These are phyloP conservation scores for Hyles vespertilio DNA, from an alignment of 1,140 invertebrate species.

Conservation along the genomic window DNA sequence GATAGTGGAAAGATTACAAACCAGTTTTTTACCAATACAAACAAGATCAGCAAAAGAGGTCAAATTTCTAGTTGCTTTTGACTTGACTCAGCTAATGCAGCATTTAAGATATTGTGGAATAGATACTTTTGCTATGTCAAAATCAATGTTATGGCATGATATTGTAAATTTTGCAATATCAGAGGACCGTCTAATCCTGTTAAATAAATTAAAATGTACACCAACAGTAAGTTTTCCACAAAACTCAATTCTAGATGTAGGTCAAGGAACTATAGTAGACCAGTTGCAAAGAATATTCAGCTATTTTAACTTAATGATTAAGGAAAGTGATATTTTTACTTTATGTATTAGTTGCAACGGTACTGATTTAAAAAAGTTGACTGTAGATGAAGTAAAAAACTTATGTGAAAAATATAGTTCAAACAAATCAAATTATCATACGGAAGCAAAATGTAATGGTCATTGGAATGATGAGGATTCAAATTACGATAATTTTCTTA, in stretches of 20 bases:
- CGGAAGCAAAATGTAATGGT: conserved; percentile 21
- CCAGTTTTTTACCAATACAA: conserved; percentile 24
- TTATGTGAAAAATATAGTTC: conserved; percentile 14
- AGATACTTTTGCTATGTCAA: conserved; percentile 40
- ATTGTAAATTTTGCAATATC: conserved; percentile 49
- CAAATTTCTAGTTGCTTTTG: conserved; percentile 51
- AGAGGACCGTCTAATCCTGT: conserved; percentile 50
- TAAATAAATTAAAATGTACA: conserved; percentile 49
- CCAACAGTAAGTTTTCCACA: conserved; percentile 50
- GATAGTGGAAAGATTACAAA: conserved; percentile 33
- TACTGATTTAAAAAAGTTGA: conserved; percentile 36
- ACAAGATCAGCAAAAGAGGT: conserved; percentile 37
- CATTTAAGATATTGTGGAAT: conserved; percentile 64
- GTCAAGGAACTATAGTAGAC: conserved; percentile 38
- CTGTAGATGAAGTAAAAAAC: conserved; percentile 33
- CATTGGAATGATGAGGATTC: conserved; percentile 45
- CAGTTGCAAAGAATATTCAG: conserved; percentile 47
- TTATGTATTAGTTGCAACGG: conserved; percentile 61
- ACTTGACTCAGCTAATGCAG: conserved; percentile 39
- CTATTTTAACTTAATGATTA: conserved; percentile 45
- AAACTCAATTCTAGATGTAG: conserved; percentile 52
- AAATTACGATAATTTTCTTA: conserved; percentile 50
- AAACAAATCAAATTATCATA: conserved; percentile 13
- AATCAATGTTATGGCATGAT: conserved; percentile 58
- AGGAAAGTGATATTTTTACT: conserved; percentile 41